Evolutionary conservation across 2,888 invertebrate species (phyloP), one percentile per base, ranked within the genome.

Genomic region (Andrena bucephala): DNA sequence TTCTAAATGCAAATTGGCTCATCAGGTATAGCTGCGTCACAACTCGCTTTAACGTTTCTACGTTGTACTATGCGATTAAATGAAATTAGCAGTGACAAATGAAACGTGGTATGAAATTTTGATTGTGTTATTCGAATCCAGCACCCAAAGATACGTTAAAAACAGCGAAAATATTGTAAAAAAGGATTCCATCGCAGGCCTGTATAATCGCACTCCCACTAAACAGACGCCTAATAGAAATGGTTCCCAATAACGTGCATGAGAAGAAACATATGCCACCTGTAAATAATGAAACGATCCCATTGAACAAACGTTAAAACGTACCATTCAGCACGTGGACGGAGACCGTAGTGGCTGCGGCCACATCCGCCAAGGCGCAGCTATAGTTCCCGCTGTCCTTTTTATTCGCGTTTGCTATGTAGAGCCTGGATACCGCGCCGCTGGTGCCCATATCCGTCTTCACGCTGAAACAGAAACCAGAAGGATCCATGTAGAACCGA

Each of bases 301-400:
- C 6, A 24, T 16, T 31, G 52, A 50, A 24, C 24, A 70, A 60
- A 27, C 16, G 57, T 29, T 13, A 27, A 57, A 84, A 92, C 95
- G 94, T 94, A 97, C 97, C 97, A 95, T 97, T 97, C 70, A 97
- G 95, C 71, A 97, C 97, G 93, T 97, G 97, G 71, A 97, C 97
- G 72, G 96, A 95, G 63, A 97, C 96, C 29, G 96, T 96, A 78
- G 95, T 94, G 59, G 96, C 96, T 65, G 96, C 95, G 27, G 97
- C 96, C 76, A 97, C 96, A 86, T 96, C 97, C 69, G 96, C 96
- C 84, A 97, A 94, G 50, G 97, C 95, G 92, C 97, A 97, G 75
- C 97, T 96, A 94, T 97, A 97, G 94, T 97, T 97, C 50, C 97
- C 97, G 48, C 97, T 97, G 92, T 97, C 97, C 84, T 96, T 96